Base-by-base conservation (phyloP, 1,140 invertebrate species). In the Aplysia californica region DNA sequence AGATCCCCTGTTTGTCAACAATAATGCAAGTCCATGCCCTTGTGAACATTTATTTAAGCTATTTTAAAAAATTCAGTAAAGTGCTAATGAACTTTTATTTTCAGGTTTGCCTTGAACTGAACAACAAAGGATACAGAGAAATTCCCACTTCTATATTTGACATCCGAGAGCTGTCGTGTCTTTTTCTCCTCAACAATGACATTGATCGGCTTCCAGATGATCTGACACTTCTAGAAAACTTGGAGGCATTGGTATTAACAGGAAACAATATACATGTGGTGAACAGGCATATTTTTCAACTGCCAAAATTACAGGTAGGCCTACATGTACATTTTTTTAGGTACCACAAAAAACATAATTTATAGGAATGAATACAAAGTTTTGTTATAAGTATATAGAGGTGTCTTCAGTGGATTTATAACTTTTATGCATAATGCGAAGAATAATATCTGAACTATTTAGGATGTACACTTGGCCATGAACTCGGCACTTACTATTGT, bases 161-260 rank as follows among this genome's bases (percentile, higher is more conserved):
- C 21, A 58, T 82, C 0, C 75, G 81, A 41, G 78, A 83, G 10
- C 44, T 88, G 3, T 82, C 79, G 55, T 79, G 81, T 26, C 78
- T 89, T 1, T 79, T 83, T 66, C 65, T 88, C 0, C 50, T 75
- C 10, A 82, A 87, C 73, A 88, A 88, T 69, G 67, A 80, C 15
- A 72, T 88, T 71, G 44, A 67, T 29, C 74, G 75, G 55, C 69
- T 88, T 35, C 87, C 86, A 44, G 82, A 86, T 61, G 80, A 82
- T 6, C 76, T 88, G 2, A 65, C 31, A 23, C 31, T 77, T 3
- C 71, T 88, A 2, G 72, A 76, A 33, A 79, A 85, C 41, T 29
- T 88, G 21, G 82, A 88, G 76, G 79, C 79, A n/a, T 66, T 88
- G 0, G 72, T 83, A 56, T 26, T 87, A 18, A 61, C 81, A 20